Percentiles rank a stretch among this genome's conserved stretches.
Conservation (phyloP, 2,797 vertebrate species). For the Poecilia velifera region DNA sequence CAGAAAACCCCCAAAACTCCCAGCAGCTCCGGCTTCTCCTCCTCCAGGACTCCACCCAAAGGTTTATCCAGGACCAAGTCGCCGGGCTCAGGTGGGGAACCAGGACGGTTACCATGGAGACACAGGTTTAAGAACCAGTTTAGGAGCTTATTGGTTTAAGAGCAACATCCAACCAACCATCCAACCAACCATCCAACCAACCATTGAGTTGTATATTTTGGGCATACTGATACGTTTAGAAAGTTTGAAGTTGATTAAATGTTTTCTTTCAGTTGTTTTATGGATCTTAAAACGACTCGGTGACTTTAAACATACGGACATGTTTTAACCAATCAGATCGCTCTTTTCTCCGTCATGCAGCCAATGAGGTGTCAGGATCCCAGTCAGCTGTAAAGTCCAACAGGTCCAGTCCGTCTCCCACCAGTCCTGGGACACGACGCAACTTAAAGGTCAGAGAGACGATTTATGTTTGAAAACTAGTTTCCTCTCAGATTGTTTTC, state of each 20-base stretch:
- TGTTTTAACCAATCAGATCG: slow-evolving; percentile 19
- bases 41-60: slow-evolving; percentile 58
- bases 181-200: not conserved
- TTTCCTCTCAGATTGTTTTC: not conserved
- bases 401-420: slow-evolving; percentile 89
- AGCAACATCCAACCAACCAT: not conserved
- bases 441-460: slow-evolving; percentile 84
- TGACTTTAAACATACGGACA: not conserved
- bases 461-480: not conserved
- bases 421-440: slow-evolving; percentile 87
- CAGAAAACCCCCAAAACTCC: slow-evolving; percentile 66
- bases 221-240: no score
- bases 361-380: slow-evolving; percentile 86
- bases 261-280: not conserved
- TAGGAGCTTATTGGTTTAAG: no score
- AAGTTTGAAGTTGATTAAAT: not conserved
- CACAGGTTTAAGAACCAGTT: no score
- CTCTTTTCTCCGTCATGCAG: slow-evolving; percentile 65
- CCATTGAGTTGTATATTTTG: not conserved
- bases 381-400: slow-evolving; percentile 87
- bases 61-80: slow-evolving; percentile 67
- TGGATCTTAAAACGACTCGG: not conserved
- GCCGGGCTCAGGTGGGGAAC: slow-evolving; percentile 59
- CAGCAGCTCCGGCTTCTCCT: slow-evolving; percentile 41
- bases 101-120: not conserved